Evolutionary conservation across 2,888 invertebrate genomes (phyloP).

Genomic region (Athetis lepigone): DNA sequence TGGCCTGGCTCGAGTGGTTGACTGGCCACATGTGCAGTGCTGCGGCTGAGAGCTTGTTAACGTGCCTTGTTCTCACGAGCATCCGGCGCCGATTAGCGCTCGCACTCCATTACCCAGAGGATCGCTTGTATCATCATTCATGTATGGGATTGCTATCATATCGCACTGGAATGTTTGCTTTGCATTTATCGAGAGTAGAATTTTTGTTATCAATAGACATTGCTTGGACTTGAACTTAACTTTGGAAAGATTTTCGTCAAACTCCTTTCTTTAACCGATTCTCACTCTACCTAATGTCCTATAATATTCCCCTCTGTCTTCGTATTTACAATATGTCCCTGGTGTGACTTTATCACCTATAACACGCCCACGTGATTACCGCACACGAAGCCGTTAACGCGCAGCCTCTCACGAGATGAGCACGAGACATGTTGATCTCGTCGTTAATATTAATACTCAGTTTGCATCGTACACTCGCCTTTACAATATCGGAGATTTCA

Average conservation of each 20-base stretch:
- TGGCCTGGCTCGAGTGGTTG: too few relatives aligned
- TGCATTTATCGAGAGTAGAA: too few relatives aligned
- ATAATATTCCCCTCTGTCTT: background rate
- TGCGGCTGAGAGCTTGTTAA: conserved; percentile 36
- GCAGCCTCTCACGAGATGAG: conserved; percentile 2
- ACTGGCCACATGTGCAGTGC: conserved; percentile 37
- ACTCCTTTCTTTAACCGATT: too few relatives aligned
- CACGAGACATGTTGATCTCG: conserved; percentile 9
- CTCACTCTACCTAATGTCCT: too few relatives aligned
- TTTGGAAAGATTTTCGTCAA: too few relatives aligned
- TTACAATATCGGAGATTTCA: conserved; percentile 4
- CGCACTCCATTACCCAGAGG: background rate
- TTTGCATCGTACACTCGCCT: conserved; percentile 5
- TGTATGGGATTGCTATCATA: background rate
- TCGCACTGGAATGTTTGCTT: too few relatives aligned
- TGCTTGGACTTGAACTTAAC: too few relatives aligned
- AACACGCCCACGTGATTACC: background rate
- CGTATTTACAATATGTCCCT: too few relatives aligned
- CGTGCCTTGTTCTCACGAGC: conserved; percentile 46
- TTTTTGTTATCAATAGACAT: too few relatives aligned
- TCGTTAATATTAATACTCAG: conserved; percentile 37
- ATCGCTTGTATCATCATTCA: background rate
- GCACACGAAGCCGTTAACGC: conserved; percentile 3
- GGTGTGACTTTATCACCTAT: background rate
- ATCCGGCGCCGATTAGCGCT: conserved; percentile 27